Base-by-base conservation (phyloP, 2,888 invertebrate genomes). In the Diachrysia chrysitis region DNA sequence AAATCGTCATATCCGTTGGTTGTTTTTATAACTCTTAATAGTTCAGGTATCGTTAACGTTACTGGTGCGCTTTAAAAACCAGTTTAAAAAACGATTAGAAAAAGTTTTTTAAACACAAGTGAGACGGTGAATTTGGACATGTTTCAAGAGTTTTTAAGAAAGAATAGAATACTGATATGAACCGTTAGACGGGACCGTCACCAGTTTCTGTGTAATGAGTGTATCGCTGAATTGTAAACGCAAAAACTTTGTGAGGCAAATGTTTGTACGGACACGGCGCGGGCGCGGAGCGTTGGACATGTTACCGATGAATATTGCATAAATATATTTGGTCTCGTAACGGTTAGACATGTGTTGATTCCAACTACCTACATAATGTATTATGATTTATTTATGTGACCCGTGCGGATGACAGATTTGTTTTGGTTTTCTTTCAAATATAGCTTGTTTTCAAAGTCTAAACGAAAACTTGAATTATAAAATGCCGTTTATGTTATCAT, bases 101-200 rank as follows among this genome's bases (percentile, higher is more conserved):
- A 78, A 73, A 75, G 76, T 71, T 77, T 78, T 74, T 69, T 76
- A 75, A 65, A 70, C 74, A 74, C 74, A 75, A 80, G 74, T 81
- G 68, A 83, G 81, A 76, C 75, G 60, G 69, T 73, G 46, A 72
- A 75, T 80, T 81, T 76, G 76, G 81, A 80, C 81, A 79, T 73
- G 79, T 76, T 81, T 75, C 75, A 83, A 73, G 79, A 82, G 80
- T 84, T 83, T 81, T 79, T 81, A 85, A 81, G 61, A 74, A 73
- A 83, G 81, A 79, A 82, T 83, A 82, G 83, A 51, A 10, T 48
- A 19, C 21, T 51, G 48, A 78, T 77, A 76, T 65, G 57, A 77
- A 80, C 85, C 84, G 84, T 84, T 87, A 85, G 65, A 63, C 59
- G 71, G 66, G 51, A 71, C 71, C 71, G 77, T 83, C 76, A 83